Evolutionary conservation across 2,797 vertebrate genomes (phyloP), one percentile per base, ranked within the genome.

Genomic region (Anguilla marmorata): DNA sequence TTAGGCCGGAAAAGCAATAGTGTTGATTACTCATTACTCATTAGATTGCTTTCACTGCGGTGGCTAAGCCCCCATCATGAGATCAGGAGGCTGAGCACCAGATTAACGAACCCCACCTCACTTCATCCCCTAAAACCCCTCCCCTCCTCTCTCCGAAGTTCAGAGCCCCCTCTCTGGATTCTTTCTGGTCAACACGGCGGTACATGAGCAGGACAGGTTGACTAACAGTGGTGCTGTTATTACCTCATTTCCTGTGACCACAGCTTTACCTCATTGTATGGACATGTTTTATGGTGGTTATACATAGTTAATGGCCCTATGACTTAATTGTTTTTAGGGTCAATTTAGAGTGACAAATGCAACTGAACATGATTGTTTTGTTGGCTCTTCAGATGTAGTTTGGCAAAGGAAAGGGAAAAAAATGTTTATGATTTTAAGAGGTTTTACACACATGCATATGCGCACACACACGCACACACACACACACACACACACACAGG

Each of bases 21-120:
- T 96, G 96, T 96, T 96, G 96, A 96, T 96, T 96, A 96, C 96
- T 96, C 95, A 96, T 95, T 96, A 95, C 95, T 94, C 96, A 96
- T 96, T 96, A 96, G 96, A 96, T 96, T 95, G 95, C 95, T 96
- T 96, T 96, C 96, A 96, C 93, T 94, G 94, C 93, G 91, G 94
- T 90, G 92, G 94, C 93, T 96, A 94, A 96, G 94, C 95, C 94
- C 94, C 93, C 96, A 96, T 96, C 95, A 96, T 95, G 94, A 95
- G 96, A 95, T 95, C 94, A 94, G 94, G 95, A 95, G 94, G 94
- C 95, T 94, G 95, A 96, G 93, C 94, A 92, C 92, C 92, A 95
- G 96, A 96, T 96, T 96, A 96, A 94, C 93, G 94, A 94, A 93
- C 91, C 63, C 79, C 90, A 94, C 95, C 94, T 95, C 95, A 93